phyloP scores from a whole-genome alignment of 2,797 vertebrate genomes.

The Ispidina lecontei region DNA sequence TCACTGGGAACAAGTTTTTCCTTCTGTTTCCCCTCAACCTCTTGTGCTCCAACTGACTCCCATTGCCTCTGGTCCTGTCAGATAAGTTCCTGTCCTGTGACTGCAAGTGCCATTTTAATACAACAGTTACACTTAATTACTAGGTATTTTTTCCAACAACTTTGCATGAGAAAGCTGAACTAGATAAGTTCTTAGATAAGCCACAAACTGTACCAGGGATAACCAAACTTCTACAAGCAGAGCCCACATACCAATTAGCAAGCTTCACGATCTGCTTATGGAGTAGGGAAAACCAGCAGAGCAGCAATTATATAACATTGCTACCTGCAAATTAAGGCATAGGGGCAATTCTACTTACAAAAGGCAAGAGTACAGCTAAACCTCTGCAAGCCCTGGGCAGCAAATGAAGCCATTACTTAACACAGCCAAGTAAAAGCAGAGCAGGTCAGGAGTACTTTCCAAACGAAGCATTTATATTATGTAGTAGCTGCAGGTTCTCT shows the following conservation, averaged over 20 bases:
- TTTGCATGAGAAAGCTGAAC: background rate
- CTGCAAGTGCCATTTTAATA: background rate
- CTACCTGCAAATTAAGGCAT: background rate
- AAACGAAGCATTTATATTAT: background rate
- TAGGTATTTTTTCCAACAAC: background rate
- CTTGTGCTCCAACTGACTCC: too few species aligned
- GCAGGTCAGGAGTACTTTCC: background rate
- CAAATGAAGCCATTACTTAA: background rate
- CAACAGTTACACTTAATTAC: background rate
- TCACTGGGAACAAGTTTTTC: too few species aligned
- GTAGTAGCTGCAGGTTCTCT: background rate
- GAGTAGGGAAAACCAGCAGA: background rate
- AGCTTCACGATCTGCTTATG: background rate
- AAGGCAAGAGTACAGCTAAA: background rate
- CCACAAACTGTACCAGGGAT: background rate
- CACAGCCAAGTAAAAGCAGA: background rate
- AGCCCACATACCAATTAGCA: background rate
- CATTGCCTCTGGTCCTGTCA: too few species aligned
- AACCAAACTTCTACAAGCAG: background rate
- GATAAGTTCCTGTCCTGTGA: background rate
- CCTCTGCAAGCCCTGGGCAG: background rate
- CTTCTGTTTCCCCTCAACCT: too few species aligned
- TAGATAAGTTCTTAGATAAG: background rate
- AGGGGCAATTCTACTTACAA: background rate
- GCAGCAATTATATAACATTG: background rate